Evolutionary conservation across 2,888 invertebrate species (phyloP), one percentile per base, ranked within the genome.

Genomic region (Oscheius onirici): DNA sequence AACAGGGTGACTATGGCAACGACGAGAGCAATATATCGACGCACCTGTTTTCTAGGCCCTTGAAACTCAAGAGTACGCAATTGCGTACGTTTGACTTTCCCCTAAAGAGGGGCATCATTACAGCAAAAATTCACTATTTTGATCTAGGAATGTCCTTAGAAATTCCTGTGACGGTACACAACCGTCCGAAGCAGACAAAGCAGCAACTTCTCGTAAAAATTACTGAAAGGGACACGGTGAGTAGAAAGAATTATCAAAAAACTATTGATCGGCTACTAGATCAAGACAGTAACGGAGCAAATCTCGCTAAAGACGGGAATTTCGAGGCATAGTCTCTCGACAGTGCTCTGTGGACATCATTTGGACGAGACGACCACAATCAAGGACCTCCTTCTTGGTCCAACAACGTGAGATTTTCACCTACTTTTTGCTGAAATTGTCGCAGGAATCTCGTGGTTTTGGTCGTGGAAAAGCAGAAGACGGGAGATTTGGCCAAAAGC

Each of bases 261-360:
- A 40, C n/a, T 43, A 24, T 10, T 40, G n/a, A 11, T 8, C 20
- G 3, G 11, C 20, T 63, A 24, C n/a, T 28, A 69, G 69, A 46
- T 69, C 17, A 26, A 60, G 34, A 49, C 66, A 34, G 40, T 43
- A 1, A 22, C 6, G 10, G 51, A 58, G 8, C 34, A n/a, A 10
- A 22, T 69, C 10, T 69, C 69, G 6, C 6, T 11, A 13, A 43
- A 15, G 24, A 69, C 40, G 10, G 51, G 52, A 13, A 73, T 78
- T 20, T 72, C 76, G 0, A 69, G 69, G 11, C 69, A 72, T 15
- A 71, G 76, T 43, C n/a, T 81, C 40, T 76, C 76, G 65, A 66
- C 75, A 3, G 63, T 79, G 11, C 75, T 81, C 44, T 76, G 78
- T 67, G 81, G 81, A 13, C 72, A 71, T 20, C 67, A 58, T 20